phyloP scores from a whole-genome alignment of 2,888 invertebrate species.

The Phasia obesa region DNA sequence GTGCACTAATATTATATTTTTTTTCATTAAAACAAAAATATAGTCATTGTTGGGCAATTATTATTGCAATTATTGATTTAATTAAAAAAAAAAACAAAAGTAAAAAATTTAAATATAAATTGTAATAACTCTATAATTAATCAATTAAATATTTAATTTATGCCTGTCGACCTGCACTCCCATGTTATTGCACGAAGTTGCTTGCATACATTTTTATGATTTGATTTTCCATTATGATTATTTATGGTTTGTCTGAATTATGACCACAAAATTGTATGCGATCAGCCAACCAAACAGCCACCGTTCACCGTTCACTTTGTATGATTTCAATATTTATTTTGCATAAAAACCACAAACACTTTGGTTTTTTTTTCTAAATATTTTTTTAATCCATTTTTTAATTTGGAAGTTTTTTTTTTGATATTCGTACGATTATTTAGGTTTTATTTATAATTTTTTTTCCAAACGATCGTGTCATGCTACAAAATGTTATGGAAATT shows the following conservation, averaged over 20 bases:
- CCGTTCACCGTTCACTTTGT: slow-evolving; percentile 63
- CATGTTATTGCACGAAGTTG: background rate
- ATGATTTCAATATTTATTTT: slow-evolving; percentile 47
- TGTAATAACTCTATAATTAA: slow-evolving; percentile 48
- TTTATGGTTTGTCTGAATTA: slow-evolving; percentile 40
- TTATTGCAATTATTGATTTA: slow-evolving; percentile 24
- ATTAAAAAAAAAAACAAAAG: too few species aligned
- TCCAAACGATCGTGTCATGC: slow-evolving; percentile 52
- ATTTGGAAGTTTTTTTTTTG: slow-evolving; percentile 16
- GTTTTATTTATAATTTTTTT: background rate
- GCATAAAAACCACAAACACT: slow-evolving; percentile 56
- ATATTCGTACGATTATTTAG: background rate
- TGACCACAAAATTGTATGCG: slow-evolving; percentile 55
- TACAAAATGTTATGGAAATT: slow-evolving; percentile 55
- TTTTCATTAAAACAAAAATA: too few species aligned
- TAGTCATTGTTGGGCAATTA: too few species aligned
- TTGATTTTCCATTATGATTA: slow-evolving; percentile 30
- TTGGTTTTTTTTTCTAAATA: slow-evolving; percentile 40
- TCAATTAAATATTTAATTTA: slow-evolving; percentile 36
- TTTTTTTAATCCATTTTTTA: background rate
- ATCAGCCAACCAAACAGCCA: slow-evolving; percentile 42
- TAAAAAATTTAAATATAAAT: background rate
- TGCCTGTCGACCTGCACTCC: background rate
- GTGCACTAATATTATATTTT: too few species aligned
- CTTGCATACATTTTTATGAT: slow-evolving; percentile 2